Evolutionary conservation across 1,140 invertebrate species (phyloP), one percentile per base, ranked within the genome.

Genomic region (Venturia canescens): DNA sequence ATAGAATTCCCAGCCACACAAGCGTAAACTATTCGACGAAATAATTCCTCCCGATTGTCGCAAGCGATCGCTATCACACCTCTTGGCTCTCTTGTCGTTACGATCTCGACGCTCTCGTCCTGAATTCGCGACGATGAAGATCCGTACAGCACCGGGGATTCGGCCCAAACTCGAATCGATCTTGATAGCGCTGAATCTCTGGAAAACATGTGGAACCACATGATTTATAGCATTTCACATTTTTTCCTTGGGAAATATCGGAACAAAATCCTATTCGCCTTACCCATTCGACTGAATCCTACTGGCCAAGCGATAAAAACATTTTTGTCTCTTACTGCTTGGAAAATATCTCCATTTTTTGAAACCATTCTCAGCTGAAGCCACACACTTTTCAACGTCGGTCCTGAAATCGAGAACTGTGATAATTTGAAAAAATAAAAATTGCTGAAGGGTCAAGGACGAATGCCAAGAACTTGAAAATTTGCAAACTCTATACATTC

Each of bases 1-100:
- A 81, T 29, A 4, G 63, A 34, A 79, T 83, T 83, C 23, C 82
- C 82, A 29, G 80, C 74, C 1, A 83, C 69, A 44, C 75, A 79
- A 18, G 82, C 82, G 44, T 57, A 66, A 31, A 79, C 72, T 27
- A 83, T 26, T 11, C 71, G 44, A 15, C 48, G 44, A 48, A 83
- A 79, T 18, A 83, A 53, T 27, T 76, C 66, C n/a, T 76, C 53
- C 3, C 6, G 60, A 26, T 71, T 66, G 11, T 81, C 70, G 27
- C 76, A 72, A 3, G 48, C 71, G 26, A 83, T 75, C 15, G 66
- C 77, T 6, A 83, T 69, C 0, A 83, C 71, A 15, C 82, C 82
- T 69, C 79, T 78, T 18, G 82, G 57, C 16, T 81, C 82, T 69
- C 80, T 78, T 18, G 63, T 77, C 18, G 77, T 76, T 16, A 53